phyloP scores from a whole-genome alignment of 1,140 invertebrate genomes.

The Odontomachus brunneus region DNA sequence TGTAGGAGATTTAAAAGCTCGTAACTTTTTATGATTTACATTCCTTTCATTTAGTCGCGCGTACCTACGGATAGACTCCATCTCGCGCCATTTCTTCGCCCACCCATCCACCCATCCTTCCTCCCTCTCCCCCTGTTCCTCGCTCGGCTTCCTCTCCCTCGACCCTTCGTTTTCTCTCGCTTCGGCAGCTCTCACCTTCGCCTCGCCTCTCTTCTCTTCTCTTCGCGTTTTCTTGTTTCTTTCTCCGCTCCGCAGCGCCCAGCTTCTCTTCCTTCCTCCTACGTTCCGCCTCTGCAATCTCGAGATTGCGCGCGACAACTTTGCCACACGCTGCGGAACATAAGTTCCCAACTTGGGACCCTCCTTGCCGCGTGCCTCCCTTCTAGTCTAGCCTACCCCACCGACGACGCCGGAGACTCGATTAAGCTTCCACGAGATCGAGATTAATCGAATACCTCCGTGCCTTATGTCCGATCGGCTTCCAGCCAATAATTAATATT shows the following conservation, averaged over 20 bases:
- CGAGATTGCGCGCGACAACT: slow-evolving; percentile 73
- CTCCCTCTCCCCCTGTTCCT: background rate
- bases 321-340: slow-evolving; percentile 64
- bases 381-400: background rate
- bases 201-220: slow-evolving; percentile 1
- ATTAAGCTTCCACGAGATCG: slow-evolving; percentile 62
- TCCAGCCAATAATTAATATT: slow-evolving; percentile 67
- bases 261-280: slow-evolving; percentile 56
- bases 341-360: slow-evolving; percentile 62
- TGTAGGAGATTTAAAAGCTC: slow-evolving; percentile 86
- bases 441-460: slow-evolving; percentile 72
- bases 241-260: background rate
- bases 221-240: slow-evolving; percentile 32
- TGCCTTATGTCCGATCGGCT: slow-evolving; percentile 56
- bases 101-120: slow-evolving; percentile 6
- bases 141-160: background rate
- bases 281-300: slow-evolving; percentile 73
- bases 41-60: slow-evolving; percentile 86
- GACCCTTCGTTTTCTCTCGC: slow-evolving; percentile 25
- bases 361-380: slow-evolving; percentile 26
- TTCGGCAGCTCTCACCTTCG: slow-evolving; percentile 11
- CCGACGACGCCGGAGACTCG: slow-evolving; percentile 58
- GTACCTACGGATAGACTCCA: slow-evolving; percentile 81
- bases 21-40: slow-evolving; percentile 86
- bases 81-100: slow-evolving; percentile 69